Conservation (phyloP, 2,113 vertebrate species). For the Takifugu flavidus region DNA sequence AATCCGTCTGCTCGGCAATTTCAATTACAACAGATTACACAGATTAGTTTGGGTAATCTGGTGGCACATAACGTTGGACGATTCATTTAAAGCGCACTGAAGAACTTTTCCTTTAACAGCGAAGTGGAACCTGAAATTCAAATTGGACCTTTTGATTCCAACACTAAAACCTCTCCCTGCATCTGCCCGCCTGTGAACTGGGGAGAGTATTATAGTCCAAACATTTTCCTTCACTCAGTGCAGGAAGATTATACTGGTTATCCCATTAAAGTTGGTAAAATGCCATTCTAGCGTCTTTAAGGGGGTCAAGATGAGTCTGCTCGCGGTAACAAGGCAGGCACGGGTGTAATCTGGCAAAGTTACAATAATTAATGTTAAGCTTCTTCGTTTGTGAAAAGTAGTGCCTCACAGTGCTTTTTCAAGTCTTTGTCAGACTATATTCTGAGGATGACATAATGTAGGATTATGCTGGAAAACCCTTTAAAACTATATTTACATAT, state of each 20-base stretch:
- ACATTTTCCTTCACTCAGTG: conserved; percentile 92
- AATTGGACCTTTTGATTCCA: conserved; percentile 29
- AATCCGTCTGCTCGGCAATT: conserved; percentile 22
- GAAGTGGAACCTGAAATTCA: conserved; percentile 17
- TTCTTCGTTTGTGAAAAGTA: conserved; percentile 99
- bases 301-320: conserved; percentile 99
- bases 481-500: too few relatives aligned
- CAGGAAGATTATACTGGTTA: conserved; percentile 99
- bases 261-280: conserved; percentile 99
- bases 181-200: conserved; percentile 71
- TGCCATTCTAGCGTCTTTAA: conserved; percentile 99
- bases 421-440: conserved; percentile 92
- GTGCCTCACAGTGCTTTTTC: conserved; percentile 93
- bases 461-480: conserved; percentile 47
- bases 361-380: conserved; percentile 99
- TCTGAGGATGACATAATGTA: conserved; percentile 80
- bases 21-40: not conserved
- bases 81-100: conserved; percentile 3
- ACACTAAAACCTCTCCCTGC: conserved; percentile 57
- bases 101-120: conserved; percentile 1
- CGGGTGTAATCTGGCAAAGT: conserved; percentile 99
- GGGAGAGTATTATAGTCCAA: conserved; percentile 95
- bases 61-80: too few relatives aligned
- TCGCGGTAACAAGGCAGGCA: conserved; percentile 96
- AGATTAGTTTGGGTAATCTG: not conserved